A percentile compares a stretch with the other conserved stretches of the same genome.
phyloP scores from a whole-genome alignment of 2,888 invertebrate genomes.

The Agonopterix heracliana region DNA sequence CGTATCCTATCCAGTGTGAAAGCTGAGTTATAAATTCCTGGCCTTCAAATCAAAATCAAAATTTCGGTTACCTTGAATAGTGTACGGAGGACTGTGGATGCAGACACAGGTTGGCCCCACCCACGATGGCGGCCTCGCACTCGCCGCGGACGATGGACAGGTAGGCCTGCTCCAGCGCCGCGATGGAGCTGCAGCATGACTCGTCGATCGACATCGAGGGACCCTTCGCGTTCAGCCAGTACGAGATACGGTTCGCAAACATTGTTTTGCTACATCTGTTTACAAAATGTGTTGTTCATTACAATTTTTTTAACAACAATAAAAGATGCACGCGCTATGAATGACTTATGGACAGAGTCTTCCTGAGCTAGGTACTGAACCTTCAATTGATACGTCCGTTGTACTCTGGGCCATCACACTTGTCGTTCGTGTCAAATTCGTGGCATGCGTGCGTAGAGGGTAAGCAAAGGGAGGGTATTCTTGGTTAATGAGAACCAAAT shows the following conservation, averaged over 20 bases:
- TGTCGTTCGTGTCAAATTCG: too few species aligned
- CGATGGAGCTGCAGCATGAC: constrained; percentile 44
- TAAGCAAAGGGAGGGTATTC: too few species aligned
- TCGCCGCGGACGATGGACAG: constrained; percentile 40
- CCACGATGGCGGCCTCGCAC: constrained; percentile 76
- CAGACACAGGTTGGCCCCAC: constrained; percentile 55
- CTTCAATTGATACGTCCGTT: not conserved
- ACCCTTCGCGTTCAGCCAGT: constrained; percentile 56
- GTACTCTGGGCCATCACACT: not conserved
- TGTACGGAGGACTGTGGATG: too few species aligned
- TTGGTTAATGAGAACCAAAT: too few species aligned
- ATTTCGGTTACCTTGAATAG: not conserved
- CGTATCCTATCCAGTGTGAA: not conserved
- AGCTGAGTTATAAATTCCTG: not conserved
- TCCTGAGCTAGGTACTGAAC: not conserved
- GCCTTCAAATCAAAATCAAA: not conserved
- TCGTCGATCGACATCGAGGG: constrained; percentile 48
- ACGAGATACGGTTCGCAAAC: constrained; percentile 59
- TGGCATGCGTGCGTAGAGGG: too few species aligned
- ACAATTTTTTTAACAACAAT: too few species aligned
- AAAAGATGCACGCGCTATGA: not conserved
- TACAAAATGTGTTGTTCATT: too few species aligned
- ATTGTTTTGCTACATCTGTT: constrained; percentile 47
- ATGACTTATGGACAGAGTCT: not conserved
- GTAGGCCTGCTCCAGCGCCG: constrained; percentile 44